Evolutionary conservation across 2,888 invertebrate genomes (phyloP).

Genomic region (Cryptus armator): DNA sequence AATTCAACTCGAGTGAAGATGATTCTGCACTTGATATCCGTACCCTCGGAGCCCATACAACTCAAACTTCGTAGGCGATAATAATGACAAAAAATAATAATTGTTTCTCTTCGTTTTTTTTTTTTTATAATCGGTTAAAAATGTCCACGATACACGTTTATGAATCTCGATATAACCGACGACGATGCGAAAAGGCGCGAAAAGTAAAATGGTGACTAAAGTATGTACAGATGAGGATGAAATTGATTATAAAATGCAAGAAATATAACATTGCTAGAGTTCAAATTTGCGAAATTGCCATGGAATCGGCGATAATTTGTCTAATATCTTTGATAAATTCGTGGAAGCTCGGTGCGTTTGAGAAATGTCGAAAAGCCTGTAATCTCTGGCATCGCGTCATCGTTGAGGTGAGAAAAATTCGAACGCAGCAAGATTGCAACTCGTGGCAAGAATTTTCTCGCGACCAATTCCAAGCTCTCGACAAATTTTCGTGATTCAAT

Average conservation of each 20-base stretch:
- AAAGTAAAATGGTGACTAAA: not conserved
- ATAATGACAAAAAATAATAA: conserved; percentile 43
- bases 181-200: not conserved
- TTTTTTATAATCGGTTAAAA: not conserved
- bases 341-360: conserved; percentile 71
- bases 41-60: conserved; percentile 86
- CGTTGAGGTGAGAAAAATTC: conserved; percentile 78
- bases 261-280: not conserved
- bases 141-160: not conserved
- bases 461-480: conserved; percentile 82
- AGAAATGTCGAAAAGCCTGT: conserved; percentile 79
- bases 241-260: conserved; percentile 33
- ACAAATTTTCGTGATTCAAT: conserved; percentile 78
- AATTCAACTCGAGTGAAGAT: conserved; percentile 87
- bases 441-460: conserved; percentile 78
- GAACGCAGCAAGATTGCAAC: conserved; percentile 79
- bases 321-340: conserved; percentile 80
- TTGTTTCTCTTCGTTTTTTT: not conserved
- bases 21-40: conserved; percentile 88
- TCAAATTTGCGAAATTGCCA: conserved; percentile 23
- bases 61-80: conserved; percentile 81
- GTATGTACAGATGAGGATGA: conserved; percentile 27
- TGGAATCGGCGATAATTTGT: conserved; percentile 72
- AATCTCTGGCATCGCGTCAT: conserved; percentile 77
- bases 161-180: not conserved